Evolutionary conservation across 2,888 invertebrate genomes (phyloP).

Genomic region (Luperina nickerlii): DNA sequence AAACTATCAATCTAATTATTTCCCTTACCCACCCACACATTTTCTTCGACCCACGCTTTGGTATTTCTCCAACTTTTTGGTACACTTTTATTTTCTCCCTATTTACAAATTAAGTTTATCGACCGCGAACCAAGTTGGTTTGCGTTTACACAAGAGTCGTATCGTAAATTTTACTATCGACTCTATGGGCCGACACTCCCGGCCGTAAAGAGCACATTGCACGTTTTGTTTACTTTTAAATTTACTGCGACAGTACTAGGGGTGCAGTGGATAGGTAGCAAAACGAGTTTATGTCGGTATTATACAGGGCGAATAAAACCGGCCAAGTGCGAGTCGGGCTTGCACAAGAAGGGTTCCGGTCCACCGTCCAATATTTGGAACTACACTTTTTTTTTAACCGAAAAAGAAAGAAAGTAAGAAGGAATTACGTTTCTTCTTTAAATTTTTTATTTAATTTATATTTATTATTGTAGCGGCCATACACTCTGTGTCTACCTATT

Average conservation of each 20-base stretch:
- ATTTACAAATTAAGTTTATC: conserved; percentile 71
- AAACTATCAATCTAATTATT: too few relatives aligned
- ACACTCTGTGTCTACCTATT: background rate
- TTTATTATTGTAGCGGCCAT: background rate
- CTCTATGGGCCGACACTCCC: conserved; percentile 64
- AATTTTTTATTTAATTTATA: background rate
- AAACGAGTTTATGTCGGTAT: conserved; percentile 30
- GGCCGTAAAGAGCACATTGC: conserved; percentile 74
- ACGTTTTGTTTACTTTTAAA: conserved; percentile 72
- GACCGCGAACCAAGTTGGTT: conserved; percentile 70
- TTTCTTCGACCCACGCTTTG: background rate
- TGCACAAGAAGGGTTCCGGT: background rate
- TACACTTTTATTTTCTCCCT: conserved; percentile 9
- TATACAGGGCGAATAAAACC: conserved; percentile 10
- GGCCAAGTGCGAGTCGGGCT: background rate
- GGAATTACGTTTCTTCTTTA: background rate
- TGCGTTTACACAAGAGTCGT: conserved; percentile 63
- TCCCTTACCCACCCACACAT: background rate
- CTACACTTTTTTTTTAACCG: too few relatives aligned
- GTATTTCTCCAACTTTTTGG: background rate
- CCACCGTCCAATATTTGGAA: background rate
- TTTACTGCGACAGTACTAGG: conserved; percentile 63
- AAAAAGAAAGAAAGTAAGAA: too few relatives aligned
- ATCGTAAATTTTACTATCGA: conserved; percentile 78
- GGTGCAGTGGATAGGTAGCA: conserved; percentile 61